These are phyloP conservation scores for Busseola fusca DNA, from an alignment of 2,888 invertebrate genomes.

Conservation along the genomic window DNA sequence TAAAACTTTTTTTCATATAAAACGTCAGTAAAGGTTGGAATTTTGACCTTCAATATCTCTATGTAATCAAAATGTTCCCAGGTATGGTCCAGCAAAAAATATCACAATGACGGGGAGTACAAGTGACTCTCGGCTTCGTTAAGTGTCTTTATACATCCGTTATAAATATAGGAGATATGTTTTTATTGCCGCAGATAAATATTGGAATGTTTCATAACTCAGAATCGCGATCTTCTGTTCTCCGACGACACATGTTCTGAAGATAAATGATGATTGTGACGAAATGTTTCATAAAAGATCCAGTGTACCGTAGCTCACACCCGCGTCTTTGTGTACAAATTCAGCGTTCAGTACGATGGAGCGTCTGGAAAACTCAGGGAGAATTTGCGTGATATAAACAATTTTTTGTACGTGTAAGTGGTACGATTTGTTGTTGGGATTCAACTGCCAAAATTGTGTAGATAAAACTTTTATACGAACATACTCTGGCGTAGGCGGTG, in stretches of 20 bases:
- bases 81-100: background rate
- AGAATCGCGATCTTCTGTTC: constrained; percentile 33
- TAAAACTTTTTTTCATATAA: background rate
- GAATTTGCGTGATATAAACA: constrained; percentile 38
- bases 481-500: background rate
- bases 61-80: background rate
- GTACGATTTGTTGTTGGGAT: constrained; percentile 27
- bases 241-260: constrained; percentile 47
- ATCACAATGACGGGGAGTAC: background rate
- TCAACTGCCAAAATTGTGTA: constrained; percentile 27
- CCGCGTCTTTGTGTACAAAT: constrained; percentile 30
- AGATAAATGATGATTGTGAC: constrained; percentile 60
- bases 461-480: constrained; percentile 19
- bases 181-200: constrained; percentile 43
- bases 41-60: background rate
- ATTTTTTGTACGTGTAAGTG: constrained; percentile 31
- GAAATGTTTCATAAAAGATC: constrained; percentile 56
- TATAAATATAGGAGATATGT: constrained; percentile 15
- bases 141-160: background rate
- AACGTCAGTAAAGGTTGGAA: background rate
- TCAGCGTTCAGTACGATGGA: constrained; percentile 35
- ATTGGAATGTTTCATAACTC: constrained; percentile 30
- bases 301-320: constrained; percentile 33
- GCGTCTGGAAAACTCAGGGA: constrained; percentile 35
- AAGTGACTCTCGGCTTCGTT: background rate